These are phyloP conservation scores for Pyralis farinalis DNA, from an alignment of 2,888 invertebrate genomes.

Conservation along the genomic window DNA sequence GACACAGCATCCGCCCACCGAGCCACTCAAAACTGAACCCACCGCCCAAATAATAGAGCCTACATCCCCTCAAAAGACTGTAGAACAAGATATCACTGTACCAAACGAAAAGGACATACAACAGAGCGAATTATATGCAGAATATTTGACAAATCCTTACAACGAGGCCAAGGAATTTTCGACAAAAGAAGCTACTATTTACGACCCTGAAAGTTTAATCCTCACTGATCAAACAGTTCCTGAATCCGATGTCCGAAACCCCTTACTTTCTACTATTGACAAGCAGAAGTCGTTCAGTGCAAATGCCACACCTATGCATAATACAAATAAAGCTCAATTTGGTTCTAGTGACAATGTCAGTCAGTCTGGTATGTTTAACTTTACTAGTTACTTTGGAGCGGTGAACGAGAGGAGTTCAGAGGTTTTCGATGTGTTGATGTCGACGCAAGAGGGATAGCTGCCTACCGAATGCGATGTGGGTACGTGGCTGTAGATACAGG, in stretches of 20 bases:
- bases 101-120: slow-evolving; percentile 27
- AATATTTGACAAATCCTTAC: slow-evolving; percentile 81
- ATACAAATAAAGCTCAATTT: slow-evolving; percentile 59
- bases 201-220: slow-evolving; percentile 44
- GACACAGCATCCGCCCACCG: slow-evolving; percentile 12
- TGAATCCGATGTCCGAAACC: slow-evolving; percentile 13
- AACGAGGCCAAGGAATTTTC: slow-evolving; percentile 54
- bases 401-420: slow-evolving; percentile 83
- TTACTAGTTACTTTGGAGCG: slow-evolving; percentile 83
- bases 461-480: slow-evolving; percentile 43
- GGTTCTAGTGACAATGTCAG: slow-evolving; percentile 67
- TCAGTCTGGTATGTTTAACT: slow-evolving; percentile 78
- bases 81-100: slow-evolving; percentile 1
- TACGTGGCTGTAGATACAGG: slow-evolving; percentile 49
- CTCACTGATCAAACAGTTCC: slow-evolving; percentile 24
- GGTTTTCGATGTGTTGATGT: slow-evolving; percentile 75
- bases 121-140: slow-evolving; percentile 69
- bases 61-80: slow-evolving; percentile 14
- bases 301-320: slow-evolving; percentile 65
- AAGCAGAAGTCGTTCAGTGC: slow-evolving; percentile 64
- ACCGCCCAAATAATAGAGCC: slow-evolving; percentile 21
- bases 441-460: slow-evolving; percentile 65
- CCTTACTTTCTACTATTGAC: slow-evolving; percentile 15
- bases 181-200: slow-evolving; percentile 44
- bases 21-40: slow-evolving; percentile 25